phyloP scores from a whole-genome alignment of 2,113 vertebrate species.

The Nyctibius bracteatus region DNA sequence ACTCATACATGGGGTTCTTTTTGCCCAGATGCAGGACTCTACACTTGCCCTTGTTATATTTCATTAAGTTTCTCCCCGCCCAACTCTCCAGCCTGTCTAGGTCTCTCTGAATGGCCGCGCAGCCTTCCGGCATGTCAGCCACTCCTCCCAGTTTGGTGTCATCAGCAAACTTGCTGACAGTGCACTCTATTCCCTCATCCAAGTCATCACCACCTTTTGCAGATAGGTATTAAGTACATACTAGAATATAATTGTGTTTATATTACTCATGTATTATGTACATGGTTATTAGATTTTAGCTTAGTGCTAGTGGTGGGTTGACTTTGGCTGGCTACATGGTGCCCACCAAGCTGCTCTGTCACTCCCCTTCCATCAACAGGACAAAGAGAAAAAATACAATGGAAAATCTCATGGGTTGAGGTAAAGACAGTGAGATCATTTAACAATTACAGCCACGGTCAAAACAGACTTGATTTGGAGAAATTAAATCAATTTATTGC shows the following conservation, averaged over 20 bases:
- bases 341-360: neutral
- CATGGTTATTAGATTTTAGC: neutral
- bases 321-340: fast-evolving
- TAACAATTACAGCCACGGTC: neutral
- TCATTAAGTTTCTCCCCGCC: too few species aligned
- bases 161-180: too few species aligned
- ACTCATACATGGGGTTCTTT: too few species aligned
- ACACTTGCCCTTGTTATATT: too few species aligned
- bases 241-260: neutral
- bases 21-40: too few species aligned
- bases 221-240: neutral
- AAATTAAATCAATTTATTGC: neutral
- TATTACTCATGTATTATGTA: neutral
- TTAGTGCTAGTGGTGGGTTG: neutral
- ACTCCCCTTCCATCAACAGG: neutral
- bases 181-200: too few species aligned
- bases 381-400: neutral
- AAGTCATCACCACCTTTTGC: neutral
- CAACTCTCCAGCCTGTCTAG: too few species aligned
- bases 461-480: neutral
- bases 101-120: too few species aligned
- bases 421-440: neutral
- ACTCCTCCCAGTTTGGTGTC: too few species aligned
- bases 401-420: neutral
- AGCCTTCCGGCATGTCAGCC: too few species aligned